These are phyloP conservation scores for Macaca nemestrina DNA, from an alignment of 2,113 vertebrate genomes.

Conservation along the genomic window DNA sequence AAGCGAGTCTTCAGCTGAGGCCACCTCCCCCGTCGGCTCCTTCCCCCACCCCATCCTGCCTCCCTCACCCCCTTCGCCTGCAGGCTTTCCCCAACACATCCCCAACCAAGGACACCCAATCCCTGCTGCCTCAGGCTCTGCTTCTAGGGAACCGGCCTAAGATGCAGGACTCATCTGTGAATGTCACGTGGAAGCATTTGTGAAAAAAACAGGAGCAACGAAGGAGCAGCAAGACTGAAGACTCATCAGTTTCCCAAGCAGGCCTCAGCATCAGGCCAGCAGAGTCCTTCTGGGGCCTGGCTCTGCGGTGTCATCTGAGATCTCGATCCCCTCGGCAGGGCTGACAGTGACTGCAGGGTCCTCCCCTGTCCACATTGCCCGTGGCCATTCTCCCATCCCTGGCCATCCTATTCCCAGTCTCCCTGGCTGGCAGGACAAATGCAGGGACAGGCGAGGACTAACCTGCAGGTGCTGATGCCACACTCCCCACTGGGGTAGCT, in stretches of 20 bases:
- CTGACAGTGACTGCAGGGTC: too few relatives aligned
- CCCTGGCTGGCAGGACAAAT: not conserved
- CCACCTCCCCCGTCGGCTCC: fast-evolving
- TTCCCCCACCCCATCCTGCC: fast-evolving
- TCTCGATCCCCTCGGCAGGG: fast-evolving
- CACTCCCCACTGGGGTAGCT: constrained; percentile 97
- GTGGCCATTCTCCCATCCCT: fast-evolving
- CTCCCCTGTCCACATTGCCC: fast-evolving
- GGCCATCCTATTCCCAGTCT: not conserved
- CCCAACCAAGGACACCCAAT: not conserved
- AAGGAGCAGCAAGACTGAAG: not conserved
- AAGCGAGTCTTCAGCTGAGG: not conserved
- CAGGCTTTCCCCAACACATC: not conserved
- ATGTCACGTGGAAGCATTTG: not conserved
- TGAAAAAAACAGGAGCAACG: too few relatives aligned
- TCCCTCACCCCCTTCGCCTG: fast-evolving
- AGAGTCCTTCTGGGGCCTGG: fast-evolving
- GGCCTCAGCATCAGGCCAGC: not conserved
- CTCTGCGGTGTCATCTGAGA: too few relatives aligned
- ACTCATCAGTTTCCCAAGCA: not conserved
- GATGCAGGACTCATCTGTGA: not conserved
- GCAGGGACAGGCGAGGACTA: constrained; percentile 49
- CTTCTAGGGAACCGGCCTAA: not conserved
- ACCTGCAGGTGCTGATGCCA: constrained; percentile 97
- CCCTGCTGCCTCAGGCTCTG: not conserved